Conservation (phyloP, 2,888 invertebrate genomes). For the Macaria notata region DNA sequence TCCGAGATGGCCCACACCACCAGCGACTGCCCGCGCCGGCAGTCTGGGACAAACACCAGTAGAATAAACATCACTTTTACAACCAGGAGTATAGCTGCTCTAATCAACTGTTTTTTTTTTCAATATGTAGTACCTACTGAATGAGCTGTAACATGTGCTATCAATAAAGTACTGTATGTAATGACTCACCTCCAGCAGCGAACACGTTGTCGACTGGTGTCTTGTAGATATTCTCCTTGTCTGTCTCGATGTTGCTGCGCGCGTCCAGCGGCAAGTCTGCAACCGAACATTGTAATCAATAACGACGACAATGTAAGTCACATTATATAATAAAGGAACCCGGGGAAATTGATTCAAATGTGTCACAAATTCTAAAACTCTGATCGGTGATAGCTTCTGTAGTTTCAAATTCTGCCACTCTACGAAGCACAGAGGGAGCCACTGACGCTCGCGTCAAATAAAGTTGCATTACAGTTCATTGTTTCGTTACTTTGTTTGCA, state of each 20-base stretch:
- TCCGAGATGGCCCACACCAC: slow-evolving; percentile 99
- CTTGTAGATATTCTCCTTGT: slow-evolving; percentile 86
- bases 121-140: background rate
- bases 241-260: slow-evolving; percentile 95
- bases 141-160: too few relatives aligned
- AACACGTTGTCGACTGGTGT: slow-evolving; percentile 93
- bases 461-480: too few relatives aligned
- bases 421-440: too few relatives aligned
- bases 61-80: background rate
- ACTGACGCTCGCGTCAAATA: too few relatives aligned
- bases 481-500: too few relatives aligned
- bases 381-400: too few relatives aligned
- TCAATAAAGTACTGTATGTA: background rate
- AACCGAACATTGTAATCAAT: background rate
- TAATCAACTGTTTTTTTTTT: background rate
- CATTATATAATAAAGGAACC: too few relatives aligned
- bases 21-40: slow-evolving; percentile 98
- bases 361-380: too few relatives aligned
- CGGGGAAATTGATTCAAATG: too few relatives aligned
- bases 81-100: too few relatives aligned
- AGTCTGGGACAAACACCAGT: slow-evolving; percentile 84
- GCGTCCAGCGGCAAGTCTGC: slow-evolving; percentile 91
- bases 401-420: too few relatives aligned
- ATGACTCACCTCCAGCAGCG: slow-evolving; percentile 93
- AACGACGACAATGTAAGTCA: too few relatives aligned